Base-by-base conservation (phyloP, 1,140 invertebrate genomes). In the Lepeophtheirus salmonis region DNA sequence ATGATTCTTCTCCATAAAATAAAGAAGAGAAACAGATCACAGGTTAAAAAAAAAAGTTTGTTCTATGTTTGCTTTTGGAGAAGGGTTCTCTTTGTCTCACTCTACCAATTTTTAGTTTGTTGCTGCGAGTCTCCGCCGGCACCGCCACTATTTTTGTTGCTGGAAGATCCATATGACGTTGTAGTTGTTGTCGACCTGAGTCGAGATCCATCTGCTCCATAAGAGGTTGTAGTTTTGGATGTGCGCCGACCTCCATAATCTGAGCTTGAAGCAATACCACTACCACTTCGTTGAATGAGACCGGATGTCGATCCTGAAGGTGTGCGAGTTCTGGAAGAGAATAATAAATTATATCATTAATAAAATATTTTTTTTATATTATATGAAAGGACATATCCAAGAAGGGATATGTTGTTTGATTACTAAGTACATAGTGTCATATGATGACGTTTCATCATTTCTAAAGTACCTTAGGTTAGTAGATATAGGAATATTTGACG, bases 401-500 rank as follows among this genome's bases (percentile, higher is more conserved):
- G n/a, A n/a, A n/a, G n/a, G n/a, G n/a, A n/a, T n/a, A n/a, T n/a
- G n/a, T n/a, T n/a, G n/a, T n/a, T n/a, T n/a, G n/a, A n/a, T n/a
- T n/a, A n/a, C n/a, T n/a, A n/a, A n/a, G n/a, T n/a, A n/a, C n/a
- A n/a, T n/a, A n/a, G n/a, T n/a, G n/a, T n/a, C n/a, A n/a, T n/a
- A n/a, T n/a, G n/a, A n/a, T n/a, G n/a, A n/a, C n/a, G n/a, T n/a
- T n/a, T 48, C 16, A 17, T 56, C 55, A 16, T n/a, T 23, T 56
- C 23, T 61, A 50, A 21, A 26, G 25, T 64, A 64, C 63, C 63
- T 64, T 49, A 24, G 63, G 50, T 62, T 58, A 50, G 55, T 63
- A 25, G 59, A 50, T 50, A 64, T 61, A 24, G 63, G 63, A 63
- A 64, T 64, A 55, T 62, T 64, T 22, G 63, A 64, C 48, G 63